Evolutionary conservation across 2,888 invertebrate species (phyloP).

Genomic region (Lacanobia wlatinum): DNA sequence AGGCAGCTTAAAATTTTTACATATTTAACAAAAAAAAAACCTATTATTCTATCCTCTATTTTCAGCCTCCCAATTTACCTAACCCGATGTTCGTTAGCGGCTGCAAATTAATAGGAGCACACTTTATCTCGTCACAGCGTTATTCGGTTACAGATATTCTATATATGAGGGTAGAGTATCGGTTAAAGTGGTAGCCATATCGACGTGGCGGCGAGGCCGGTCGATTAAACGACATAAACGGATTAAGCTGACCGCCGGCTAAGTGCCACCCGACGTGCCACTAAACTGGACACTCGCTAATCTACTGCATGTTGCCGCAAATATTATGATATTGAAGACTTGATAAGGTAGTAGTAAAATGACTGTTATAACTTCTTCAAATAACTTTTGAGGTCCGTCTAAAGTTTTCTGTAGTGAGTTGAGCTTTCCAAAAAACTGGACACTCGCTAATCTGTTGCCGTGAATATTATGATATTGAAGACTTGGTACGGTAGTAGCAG

Average conservation of each 20-base stretch:
- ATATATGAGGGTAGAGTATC: constrained; percentile 59
- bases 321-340: constrained; percentile 38
- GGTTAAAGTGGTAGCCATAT: constrained; percentile 71
- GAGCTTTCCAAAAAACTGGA: too few relatives aligned
- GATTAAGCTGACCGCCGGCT: constrained; percentile 85
- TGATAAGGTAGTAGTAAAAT: background rate
- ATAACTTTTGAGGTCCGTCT: background rate
- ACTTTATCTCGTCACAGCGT: constrained; percentile 55
- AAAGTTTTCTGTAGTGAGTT: too few relatives aligned
- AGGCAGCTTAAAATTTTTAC: background rate
- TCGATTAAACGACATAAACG: constrained; percentile 86
- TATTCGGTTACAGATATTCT: constrained; percentile 59
- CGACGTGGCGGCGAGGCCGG: constrained; percentile 77
- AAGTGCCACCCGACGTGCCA: constrained; percentile 78
- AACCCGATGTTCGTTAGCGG: constrained; percentile 44
- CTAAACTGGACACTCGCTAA: constrained; percentile 77
- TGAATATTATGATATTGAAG: too few relatives aligned
- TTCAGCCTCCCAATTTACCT: constrained; percentile 34
- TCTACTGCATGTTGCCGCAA: constrained; percentile 58
- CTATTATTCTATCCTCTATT: constrained; percentile 11
- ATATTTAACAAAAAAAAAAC: background rate
- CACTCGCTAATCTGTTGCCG: too few relatives aligned
- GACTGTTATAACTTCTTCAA: background rate
- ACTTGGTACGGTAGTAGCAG: too few relatives aligned
- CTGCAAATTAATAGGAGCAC: constrained; percentile 50